These are phyloP conservation scores for Lanistes nyassanus DNA, from an alignment of 1,140 invertebrate species.

Conservation along the genomic window DNA sequence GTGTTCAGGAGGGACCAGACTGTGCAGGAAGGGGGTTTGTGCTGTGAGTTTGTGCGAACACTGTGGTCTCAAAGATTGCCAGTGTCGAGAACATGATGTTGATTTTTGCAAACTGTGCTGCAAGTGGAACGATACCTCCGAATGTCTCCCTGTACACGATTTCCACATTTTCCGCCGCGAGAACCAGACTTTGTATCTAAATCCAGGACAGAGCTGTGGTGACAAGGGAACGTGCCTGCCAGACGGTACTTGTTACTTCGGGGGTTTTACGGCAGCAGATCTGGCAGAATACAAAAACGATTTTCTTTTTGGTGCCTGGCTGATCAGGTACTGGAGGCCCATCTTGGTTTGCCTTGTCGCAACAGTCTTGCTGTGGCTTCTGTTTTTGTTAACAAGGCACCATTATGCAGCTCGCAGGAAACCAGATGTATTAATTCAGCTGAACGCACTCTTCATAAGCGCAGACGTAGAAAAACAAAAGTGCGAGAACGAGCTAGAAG, in stretches of 20 bases:
- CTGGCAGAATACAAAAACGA: background rate
- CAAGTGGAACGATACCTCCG: slow-evolving; percentile 7
- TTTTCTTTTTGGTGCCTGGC: background rate
- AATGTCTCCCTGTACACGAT: slow-evolving; percentile 23
- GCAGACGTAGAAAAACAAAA: background rate
- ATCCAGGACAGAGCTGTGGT: slow-evolving; percentile 36
- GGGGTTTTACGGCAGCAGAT: background rate
- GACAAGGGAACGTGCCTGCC: slow-evolving; percentile 42
- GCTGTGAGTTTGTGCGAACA: slow-evolving; percentile 37
- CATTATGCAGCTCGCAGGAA: background rate
- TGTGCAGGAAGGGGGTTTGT: slow-evolving; percentile 43
- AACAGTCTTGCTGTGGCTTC: background rate
- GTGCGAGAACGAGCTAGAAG: background rate
- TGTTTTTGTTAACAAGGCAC: background rate
- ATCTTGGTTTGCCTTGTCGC: background rate
- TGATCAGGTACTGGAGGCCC: background rate
- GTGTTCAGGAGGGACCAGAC: slow-evolving; percentile 39
- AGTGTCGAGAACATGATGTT: slow-evolving; percentile 27
- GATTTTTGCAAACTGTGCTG: slow-evolving; percentile 39
- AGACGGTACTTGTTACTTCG: slow-evolving; percentile 32
- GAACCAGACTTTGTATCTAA: slow-evolving; percentile 1
- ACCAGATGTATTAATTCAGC: background rate
- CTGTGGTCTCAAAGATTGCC: slow-evolving; percentile 33
- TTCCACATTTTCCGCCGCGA: slow-evolving; percentile 10
- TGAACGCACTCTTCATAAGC: background rate